Percentiles rank a stretch among this genome's conserved stretches.
These are phyloP conservation scores for Drosophila prolongata DNA, from an alignment of 2,888 invertebrate genomes.

Conservation along the genomic window DNA sequence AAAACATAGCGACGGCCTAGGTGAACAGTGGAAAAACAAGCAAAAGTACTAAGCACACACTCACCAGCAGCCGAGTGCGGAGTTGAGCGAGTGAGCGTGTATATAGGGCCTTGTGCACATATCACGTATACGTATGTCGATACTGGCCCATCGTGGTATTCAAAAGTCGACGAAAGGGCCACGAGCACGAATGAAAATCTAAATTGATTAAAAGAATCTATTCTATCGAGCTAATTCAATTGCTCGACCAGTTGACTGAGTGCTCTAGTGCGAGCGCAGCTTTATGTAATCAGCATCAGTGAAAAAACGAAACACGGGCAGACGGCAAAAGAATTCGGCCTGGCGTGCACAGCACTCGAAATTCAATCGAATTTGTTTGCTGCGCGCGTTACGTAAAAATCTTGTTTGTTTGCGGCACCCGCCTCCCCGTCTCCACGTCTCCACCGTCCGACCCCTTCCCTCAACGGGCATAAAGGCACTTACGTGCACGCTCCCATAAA, in stretches of 20 bases:
- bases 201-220: slow-evolving; percentile 68
- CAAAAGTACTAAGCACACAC: slow-evolving; percentile 65
- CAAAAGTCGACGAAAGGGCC: slow-evolving; percentile 2
- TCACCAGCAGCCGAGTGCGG: slow-evolving; percentile 22
- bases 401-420: slow-evolving; percentile 22
- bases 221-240: slow-evolving; percentile 41
- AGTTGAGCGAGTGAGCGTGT: slow-evolving; percentile 31
- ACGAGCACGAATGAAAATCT: slow-evolving; percentile 42
- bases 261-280: slow-evolving; percentile 18
- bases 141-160: slow-evolving; percentile 2
- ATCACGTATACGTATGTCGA: slow-evolving; percentile 11
- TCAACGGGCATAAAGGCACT: slow-evolving; percentile 61
- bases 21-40: slow-evolving; percentile 68
- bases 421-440: slow-evolving; percentile 1
- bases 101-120: slow-evolving; percentile 18
- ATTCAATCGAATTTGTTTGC: slow-evolving; percentile 62
- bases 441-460: neutral
- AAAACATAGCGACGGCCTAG: slow-evolving; percentile 65
- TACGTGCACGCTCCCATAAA: slow-evolving; percentile 78
- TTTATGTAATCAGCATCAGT: slow-evolving; percentile 61
- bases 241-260: slow-evolving; percentile 26
- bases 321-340: slow-evolving; percentile 1
- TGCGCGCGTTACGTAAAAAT: slow-evolving; percentile 68
- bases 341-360: slow-evolving; percentile 10
- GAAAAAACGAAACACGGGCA: slow-evolving; percentile 10